phyloP scores from a whole-genome alignment of 2,797 vertebrate species.

The Hirundo rustica region DNA sequence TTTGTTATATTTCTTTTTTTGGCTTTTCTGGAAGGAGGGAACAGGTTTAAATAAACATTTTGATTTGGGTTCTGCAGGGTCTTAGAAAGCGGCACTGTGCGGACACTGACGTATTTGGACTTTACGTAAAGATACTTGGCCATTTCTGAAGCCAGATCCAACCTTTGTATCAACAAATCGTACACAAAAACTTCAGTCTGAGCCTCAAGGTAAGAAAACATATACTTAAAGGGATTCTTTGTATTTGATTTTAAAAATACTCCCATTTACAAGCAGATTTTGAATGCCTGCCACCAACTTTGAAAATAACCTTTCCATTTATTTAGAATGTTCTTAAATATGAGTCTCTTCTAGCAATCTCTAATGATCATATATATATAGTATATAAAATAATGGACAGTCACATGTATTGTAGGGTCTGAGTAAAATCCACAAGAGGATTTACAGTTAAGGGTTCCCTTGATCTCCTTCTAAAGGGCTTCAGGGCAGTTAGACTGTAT shows the following conservation, averaged over 20 bases:
- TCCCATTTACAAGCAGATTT: slow-evolving; percentile 52
- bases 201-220: slow-evolving; percentile 60
- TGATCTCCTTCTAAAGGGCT: neutral
- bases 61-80: slow-evolving; percentile 52
- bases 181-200: slow-evolving; percentile 54
- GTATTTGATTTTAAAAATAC: slow-evolving; percentile 63
- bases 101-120: slow-evolving; percentile 45
- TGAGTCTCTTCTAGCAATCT: slow-evolving; percentile 3
- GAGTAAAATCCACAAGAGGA: neutral
- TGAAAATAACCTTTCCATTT: slow-evolving; percentile 52
- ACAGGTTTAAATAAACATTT: slow-evolving; percentile 71
- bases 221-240: slow-evolving; percentile 56
- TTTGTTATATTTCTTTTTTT: slow-evolving; percentile 67
- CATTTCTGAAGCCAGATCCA: slow-evolving; percentile 62
- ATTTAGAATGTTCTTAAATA: slow-evolving; percentile 28
- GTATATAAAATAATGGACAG: neutral
- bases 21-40: slow-evolving; percentile 59
- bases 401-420: neutral
- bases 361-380: neutral
- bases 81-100: slow-evolving; percentile 68
- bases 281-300: slow-evolving; percentile 46
- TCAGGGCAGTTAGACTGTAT: neutral
- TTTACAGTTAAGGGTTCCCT: neutral
- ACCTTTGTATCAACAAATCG: slow-evolving; percentile 67
- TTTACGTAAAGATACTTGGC: slow-evolving; percentile 55